A percentile compares a stretch with the other conserved stretches of the same genome.
Evolutionary conservation across 2,888 invertebrate genomes (phyloP).

Genomic region (Polymixis flavicincta): DNA sequence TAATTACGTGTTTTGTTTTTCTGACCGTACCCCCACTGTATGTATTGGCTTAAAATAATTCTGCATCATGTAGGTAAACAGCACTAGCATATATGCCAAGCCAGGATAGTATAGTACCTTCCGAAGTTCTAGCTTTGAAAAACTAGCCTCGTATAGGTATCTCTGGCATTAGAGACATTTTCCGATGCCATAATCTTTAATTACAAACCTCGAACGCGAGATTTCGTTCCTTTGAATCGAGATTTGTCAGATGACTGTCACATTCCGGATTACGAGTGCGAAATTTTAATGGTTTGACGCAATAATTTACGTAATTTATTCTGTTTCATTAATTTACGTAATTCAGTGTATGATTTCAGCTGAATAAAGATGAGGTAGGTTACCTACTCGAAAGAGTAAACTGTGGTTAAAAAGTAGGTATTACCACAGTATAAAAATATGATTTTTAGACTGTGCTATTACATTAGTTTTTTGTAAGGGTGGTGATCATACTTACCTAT

Average conservation of each 20-base stretch:
- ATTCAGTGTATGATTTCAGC: conserved; percentile 33
- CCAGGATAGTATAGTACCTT: too few relatives aligned
- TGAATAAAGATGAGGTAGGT: conserved; percentile 24
- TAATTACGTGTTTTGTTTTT: too few relatives aligned
- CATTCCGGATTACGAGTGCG: not conserved
- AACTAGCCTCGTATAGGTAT: too few relatives aligned
- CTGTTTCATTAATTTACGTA: conserved; percentile 11
- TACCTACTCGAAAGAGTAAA: not conserved
- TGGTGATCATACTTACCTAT: too few relatives aligned
- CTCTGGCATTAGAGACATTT: not conserved
- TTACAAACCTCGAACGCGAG: not conserved
- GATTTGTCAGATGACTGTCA: not conserved
- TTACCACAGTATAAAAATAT: too few relatives aligned
- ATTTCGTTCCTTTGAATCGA: not conserved
- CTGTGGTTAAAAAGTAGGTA: not conserved
- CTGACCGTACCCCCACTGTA: too few relatives aligned
- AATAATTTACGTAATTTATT: not conserved
- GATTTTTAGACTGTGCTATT: too few relatives aligned
- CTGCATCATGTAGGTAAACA: too few relatives aligned
- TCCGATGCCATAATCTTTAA: not conserved
- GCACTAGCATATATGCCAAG: too few relatives aligned
- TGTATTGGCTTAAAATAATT: too few relatives aligned
- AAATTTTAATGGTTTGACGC: not conserved
- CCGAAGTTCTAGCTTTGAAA: too few relatives aligned
- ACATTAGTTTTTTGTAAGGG: not conserved